A percentile compares a stretch with the other conserved stretches of the same genome.
Conservation (phyloP, 2,113 vertebrate genomes). For the Tyrannus savana region DNA sequence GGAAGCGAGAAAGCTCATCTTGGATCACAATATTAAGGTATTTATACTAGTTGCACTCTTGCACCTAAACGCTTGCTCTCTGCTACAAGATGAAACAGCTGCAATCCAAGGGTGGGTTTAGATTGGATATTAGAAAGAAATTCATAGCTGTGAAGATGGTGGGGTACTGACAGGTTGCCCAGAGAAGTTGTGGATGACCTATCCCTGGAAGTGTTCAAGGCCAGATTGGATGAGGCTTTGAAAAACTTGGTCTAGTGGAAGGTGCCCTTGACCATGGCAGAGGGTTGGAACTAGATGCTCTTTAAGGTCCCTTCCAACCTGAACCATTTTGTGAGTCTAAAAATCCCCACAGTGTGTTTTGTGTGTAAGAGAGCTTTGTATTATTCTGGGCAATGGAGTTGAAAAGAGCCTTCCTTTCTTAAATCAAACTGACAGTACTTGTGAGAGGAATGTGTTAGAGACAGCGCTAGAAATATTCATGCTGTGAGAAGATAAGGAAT, state of each 20-base stretch:
- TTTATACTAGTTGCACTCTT: neutral
- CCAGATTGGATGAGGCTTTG: neutral
- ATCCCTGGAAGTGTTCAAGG: neutral
- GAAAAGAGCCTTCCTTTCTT: neutral
- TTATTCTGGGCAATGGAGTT: neutral
- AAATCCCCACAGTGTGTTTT: neutral
- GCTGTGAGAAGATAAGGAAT: neutral
- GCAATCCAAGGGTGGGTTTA: neutral
- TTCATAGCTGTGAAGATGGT: neutral
- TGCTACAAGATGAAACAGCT: neutral
- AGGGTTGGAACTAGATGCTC: neutral
- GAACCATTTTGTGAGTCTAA: neutral
- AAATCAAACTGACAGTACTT: neutral
- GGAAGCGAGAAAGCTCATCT: neutral
- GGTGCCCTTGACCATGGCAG: neutral
- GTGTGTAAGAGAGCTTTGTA: neutral
- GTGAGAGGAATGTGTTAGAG: slow-evolving; percentile 8
- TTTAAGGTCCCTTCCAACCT: neutral
- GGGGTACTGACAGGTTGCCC: fast-evolving
- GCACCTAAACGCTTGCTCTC: neutral
- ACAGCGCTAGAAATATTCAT: neutral
- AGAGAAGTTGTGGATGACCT: neutral
- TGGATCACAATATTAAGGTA: neutral
- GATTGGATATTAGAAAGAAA: neutral
- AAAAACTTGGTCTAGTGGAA: neutral